These are phyloP conservation scores for Phyllostomus hastatus DNA, from an alignment of 2,113 vertebrate species.

Conservation along the genomic window DNA sequence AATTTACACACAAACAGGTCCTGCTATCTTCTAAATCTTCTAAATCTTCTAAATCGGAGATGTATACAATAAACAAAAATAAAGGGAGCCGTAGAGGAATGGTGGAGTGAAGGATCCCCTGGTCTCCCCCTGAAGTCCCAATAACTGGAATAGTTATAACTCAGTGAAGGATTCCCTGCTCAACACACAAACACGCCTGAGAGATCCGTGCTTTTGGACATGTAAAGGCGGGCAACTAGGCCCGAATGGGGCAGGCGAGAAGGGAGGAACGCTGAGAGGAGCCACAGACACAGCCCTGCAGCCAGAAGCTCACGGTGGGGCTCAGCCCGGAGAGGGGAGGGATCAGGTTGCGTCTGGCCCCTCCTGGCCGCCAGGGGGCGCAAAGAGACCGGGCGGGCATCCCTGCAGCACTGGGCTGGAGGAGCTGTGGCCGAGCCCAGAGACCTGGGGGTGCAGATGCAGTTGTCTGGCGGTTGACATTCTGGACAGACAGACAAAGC, in stretches of 20 bases:
- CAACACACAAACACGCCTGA: not conserved
- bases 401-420: not conserved
- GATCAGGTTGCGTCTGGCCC: not conserved
- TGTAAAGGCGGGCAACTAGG: not conserved
- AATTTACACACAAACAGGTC: not conserved
- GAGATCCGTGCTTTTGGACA: not conserved
- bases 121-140: not conserved
- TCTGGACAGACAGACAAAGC: not conserved
- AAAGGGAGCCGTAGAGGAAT: not conserved
- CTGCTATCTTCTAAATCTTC: not conserved
- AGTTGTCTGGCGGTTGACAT: not conserved
- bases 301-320: not conserved
- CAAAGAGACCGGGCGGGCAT: not conserved
- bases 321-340: not conserved
- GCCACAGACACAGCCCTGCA: not conserved
- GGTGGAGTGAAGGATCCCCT: not conserved
- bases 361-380: not conserved
- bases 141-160: not conserved
- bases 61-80: not conserved
- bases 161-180: not conserved
- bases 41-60: not conserved
- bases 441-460: rapidly evolving
- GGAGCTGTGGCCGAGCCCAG: not conserved
- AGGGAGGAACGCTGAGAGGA: not conserved
- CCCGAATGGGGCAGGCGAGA: not conserved